A percentile compares a stretch with the other conserved stretches of the same genome.
Conservation (phyloP, 2,113 vertebrate species). For the Manacus vitellinus region DNA sequence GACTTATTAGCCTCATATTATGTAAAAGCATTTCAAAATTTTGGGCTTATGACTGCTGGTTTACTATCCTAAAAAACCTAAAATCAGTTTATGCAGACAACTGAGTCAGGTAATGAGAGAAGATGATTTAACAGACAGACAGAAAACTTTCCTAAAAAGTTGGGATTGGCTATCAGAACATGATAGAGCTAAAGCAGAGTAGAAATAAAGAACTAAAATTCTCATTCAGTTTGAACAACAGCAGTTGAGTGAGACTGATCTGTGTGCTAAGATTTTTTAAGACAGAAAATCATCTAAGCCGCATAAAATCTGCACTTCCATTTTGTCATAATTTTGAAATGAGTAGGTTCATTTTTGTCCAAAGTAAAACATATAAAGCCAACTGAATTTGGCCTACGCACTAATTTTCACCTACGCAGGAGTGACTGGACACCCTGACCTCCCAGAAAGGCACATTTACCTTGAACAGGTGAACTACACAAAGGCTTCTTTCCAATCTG, state of each 20-base stretch:
- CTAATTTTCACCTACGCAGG: background rate
- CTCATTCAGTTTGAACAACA: background rate
- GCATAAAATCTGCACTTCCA: background rate
- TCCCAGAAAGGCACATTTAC: background rate
- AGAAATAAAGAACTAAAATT: background rate
- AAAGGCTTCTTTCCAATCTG: background rate
- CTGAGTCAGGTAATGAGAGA: background rate
- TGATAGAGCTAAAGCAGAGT: background rate
- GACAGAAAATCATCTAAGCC: background rate
- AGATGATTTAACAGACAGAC: background rate
- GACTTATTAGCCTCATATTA: background rate
- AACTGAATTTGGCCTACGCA: background rate
- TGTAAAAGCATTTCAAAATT: background rate
- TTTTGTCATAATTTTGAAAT: background rate
- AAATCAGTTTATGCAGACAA: background rate
- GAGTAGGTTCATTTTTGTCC: background rate
- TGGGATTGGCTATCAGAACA: background rate
- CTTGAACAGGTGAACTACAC: background rate
- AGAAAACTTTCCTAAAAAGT: background rate
- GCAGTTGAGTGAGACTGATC: background rate
- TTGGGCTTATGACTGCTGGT: background rate
- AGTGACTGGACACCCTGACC: background rate
- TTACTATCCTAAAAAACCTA: background rate
- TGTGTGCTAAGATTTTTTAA: background rate
- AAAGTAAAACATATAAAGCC: background rate